Base-by-base conservation (phyloP, 1,140 invertebrate genomes). In the Pseudomyrmex gracilis region DNA sequence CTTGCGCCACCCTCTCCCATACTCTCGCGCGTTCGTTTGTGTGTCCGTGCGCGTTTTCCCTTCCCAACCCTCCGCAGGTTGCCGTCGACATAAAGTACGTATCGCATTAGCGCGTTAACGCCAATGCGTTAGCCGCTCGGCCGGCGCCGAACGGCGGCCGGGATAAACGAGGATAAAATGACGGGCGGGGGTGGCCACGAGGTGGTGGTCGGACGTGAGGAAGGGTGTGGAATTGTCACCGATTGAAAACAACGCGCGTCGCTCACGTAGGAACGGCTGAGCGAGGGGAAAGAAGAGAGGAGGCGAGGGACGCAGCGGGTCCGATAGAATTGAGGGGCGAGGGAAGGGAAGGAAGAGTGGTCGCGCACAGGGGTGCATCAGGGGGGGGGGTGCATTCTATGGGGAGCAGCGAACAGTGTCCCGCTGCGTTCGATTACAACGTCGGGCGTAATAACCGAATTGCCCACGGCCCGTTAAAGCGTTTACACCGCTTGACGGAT, bases 81-180 rank as follows among this genome's bases (percentile, higher is more conserved):
- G 64, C 53, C 85, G 85, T 88, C 76, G 76, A 87, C 91, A 92
- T 92, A 93, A 93, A 93, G 89, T 91, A 90, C 90, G 90, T 92
- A 93, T 93, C 91, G 91, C 91, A 92, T 93, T 92, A 93, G 90
- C 90, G 90, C 91, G 91, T 92, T 91, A 92, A 93, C 91, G 90
- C 90, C 89, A 88, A 92, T 91, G 92, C 90, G 91, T 91, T 92
- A 91, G 90, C 90, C 91, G 92, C 87, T 92, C 89, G 88, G 85
- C 68, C 88, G 87, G 85, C 90, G 90, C 86, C 90, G 89, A 92
- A 92, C 92, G 87, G 86, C 90, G 89, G 88, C 85, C 90, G 87
- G 86, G 86, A 90, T 90, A 88, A 90, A 90, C 89, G 89, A 90
- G 89, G 89, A 90, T 90, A 87, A 90, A 90, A 89, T 89, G 88